Evolutionary conservation across 2,888 invertebrate species (phyloP).

Genomic region (Folsomia manolachei): DNA sequence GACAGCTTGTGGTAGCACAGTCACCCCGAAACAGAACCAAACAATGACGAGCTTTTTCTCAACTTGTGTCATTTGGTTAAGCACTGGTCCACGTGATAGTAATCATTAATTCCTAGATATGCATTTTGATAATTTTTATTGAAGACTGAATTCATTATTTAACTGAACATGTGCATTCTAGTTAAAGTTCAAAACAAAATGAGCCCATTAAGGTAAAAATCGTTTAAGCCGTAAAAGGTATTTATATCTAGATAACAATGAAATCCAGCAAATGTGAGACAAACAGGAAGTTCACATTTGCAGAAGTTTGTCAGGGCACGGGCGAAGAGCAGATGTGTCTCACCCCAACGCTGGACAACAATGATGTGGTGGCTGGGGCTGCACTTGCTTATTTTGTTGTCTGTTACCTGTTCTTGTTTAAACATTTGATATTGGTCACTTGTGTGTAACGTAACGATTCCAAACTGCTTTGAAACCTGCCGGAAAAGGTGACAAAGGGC

Average conservation of each 20-base stretch:
- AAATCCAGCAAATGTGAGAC: no score
- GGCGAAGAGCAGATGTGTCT: not conserved
- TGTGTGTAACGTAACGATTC: not conserved
- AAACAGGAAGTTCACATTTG: no score
- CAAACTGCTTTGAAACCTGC: not conserved
- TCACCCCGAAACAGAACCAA: slow-evolving; percentile 4
- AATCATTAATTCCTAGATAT: no score
- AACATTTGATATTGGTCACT: not conserved
- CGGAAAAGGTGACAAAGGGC: not conserved
- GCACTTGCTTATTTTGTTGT: not conserved
- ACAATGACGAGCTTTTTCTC: not conserved
- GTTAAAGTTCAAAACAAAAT: not conserved
- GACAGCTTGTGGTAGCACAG: not conserved
- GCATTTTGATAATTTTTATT: no score
- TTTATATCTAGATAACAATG: no score
- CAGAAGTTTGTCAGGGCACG: no score
- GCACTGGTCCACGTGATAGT: no score
- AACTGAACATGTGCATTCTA: no score
- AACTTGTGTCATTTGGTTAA: no score
- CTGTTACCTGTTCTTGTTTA: no score
- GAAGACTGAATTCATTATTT: no score
- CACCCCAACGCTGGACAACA: not conserved
- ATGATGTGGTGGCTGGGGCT: not conserved
- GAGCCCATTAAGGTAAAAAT: not conserved
- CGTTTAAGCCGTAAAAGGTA: no score